phyloP scores from a whole-genome alignment of 2,797 vertebrate species.

The Euphonia xanthogaster region DNA sequence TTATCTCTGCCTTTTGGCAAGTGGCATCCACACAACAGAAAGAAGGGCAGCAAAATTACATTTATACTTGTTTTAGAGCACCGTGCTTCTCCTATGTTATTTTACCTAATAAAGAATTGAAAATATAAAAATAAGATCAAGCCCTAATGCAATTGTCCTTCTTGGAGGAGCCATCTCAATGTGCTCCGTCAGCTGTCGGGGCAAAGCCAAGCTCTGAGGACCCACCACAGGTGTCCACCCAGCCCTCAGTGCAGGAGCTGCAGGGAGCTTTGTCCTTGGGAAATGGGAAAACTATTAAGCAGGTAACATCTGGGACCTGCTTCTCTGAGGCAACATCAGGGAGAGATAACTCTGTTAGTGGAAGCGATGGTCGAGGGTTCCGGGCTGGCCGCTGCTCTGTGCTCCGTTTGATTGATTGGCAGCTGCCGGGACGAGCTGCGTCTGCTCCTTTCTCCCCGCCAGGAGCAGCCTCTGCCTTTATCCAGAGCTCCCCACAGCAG shows the following conservation, averaged over 20 bases:
- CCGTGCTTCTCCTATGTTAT: neutral
- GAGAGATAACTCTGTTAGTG: conserved; percentile 30
- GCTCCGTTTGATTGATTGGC: neutral
- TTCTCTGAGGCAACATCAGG: neutral
- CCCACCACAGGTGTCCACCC: neutral
- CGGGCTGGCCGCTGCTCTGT: neutral
- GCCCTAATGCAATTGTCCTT: conserved; percentile 21
- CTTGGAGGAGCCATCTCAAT: neutral
- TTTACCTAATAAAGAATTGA: neutral
- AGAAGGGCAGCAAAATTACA: neutral
- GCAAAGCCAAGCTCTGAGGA: neutral
- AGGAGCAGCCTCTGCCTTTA: neutral
- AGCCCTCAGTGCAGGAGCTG: neutral
- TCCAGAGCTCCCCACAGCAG: neutral
- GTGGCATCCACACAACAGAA: neutral
- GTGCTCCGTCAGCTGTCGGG: neutral
- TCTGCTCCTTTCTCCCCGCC: neutral
- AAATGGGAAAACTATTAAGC: conserved; percentile 33
- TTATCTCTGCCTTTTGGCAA: neutral
- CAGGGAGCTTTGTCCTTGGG: conserved; percentile 52
- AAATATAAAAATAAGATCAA: neutral
- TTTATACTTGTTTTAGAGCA: neutral
- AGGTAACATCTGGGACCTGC: conserved; percentile 35
- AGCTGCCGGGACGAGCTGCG: neutral
- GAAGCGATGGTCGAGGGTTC: neutral